Base-by-base conservation (phyloP, 2,113 vertebrate species). In the Pedionomus torquatus region DNA sequence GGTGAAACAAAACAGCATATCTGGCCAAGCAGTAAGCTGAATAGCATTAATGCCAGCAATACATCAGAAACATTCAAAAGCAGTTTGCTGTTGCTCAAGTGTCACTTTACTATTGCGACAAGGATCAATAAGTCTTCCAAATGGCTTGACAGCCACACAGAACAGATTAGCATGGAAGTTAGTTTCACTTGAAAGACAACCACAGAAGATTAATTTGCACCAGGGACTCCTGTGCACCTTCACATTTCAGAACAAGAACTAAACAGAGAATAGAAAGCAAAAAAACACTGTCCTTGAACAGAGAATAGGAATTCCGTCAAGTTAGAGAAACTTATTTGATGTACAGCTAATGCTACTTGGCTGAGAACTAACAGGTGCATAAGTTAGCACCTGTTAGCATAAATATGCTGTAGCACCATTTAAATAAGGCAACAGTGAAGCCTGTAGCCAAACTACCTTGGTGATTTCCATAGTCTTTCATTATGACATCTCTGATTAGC, bases 121-220 rank as follows among this genome's bases (percentile, higher is more conserved):
- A 79, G 44, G 52, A 94, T 96, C 89, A 91, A 69, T 95, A 95
- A 55, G 18, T 64, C 52, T 65, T 79, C 30, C 58, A 79, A 95
- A 82, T 0, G 0, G n/a, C 44, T 84, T 87, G 87, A 91, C 84
- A 95, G 57, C 52, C 21, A 0, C 89, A 52, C 60, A 96, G 81
- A 94, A 71, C 44, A 76, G 81, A 94, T 86, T 85, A 96, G 44
- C 61, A 93, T 37, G 21, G 77, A 92, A 87, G 81, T 94, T 76
- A 75, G 76, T 84, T 93, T 93, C 81, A 87, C 83, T 89, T 89
- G 84, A 93, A 95, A 91, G 89, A 95, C 3, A 24, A 95, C 58
- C 58, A 92, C 71, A 86, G 83, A 92, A 90, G 89, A 97, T 80
- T 96, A 92, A 95, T 95, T 81, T n/a, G 4, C 44, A 69, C 21